Evolutionary conservation across 2,797 vertebrate species (phyloP).

Genomic region (Amphiprion clarkii): DNA sequence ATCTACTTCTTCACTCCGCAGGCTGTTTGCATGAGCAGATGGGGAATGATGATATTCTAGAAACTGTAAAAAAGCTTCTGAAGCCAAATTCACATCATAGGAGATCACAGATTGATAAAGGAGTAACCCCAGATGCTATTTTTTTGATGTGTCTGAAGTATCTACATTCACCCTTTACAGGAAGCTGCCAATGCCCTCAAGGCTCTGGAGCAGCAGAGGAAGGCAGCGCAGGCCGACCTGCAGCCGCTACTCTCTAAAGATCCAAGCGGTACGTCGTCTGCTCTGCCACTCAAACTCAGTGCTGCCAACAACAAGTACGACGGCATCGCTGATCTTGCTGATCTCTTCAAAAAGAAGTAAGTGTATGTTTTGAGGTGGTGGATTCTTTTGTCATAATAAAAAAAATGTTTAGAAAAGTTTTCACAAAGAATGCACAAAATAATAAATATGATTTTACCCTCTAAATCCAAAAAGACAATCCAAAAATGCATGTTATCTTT

Average conservation of each 20-base stretch:
- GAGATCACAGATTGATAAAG: neutral
- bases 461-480: too few relatives aligned
- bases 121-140: neutral
- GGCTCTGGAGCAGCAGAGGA: constrained; percentile 87
- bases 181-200: constrained; percentile 78
- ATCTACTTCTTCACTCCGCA: too few relatives aligned
- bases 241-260: constrained; percentile 86
- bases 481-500: too few relatives aligned
- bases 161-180: constrained; percentile 40
- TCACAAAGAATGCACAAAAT: neutral
- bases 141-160: neutral
- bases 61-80: too few relatives aligned
- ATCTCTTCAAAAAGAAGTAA: constrained; percentile 93
- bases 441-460: too few relatives aligned
- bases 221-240: constrained; percentile 85
- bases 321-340: constrained; percentile 84
- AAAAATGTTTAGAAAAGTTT: neutral
- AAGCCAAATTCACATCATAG: neutral
- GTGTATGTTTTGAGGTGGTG: constrained; percentile 40
- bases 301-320: constrained; percentile 89
- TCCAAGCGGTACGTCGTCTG: constrained; percentile 80
- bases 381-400: neutral
- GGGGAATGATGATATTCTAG: too few relatives aligned
- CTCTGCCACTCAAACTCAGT: constrained; percentile 87
- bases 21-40: too few relatives aligned